These are phyloP conservation scores for Typhlichthys subterraneus DNA, from an alignment of 2,797 vertebrate species.

Conservation along the genomic window DNA sequence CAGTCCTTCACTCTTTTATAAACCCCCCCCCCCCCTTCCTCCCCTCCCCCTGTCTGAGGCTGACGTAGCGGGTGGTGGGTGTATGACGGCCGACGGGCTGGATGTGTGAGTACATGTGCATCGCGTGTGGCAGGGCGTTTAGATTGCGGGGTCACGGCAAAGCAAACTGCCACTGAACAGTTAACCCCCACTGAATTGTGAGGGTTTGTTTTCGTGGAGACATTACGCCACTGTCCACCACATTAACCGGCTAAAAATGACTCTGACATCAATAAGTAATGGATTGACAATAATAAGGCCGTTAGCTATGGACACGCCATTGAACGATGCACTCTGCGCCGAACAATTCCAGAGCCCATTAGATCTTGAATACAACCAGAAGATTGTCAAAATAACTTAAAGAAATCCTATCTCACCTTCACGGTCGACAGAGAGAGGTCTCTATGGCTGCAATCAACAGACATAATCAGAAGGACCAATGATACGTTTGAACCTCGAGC, in stretches of 20 bases:
- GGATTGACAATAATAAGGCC: background rate
- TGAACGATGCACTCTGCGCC: background rate
- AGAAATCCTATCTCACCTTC: constrained; percentile 8
- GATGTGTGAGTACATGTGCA: constrained; percentile 48
- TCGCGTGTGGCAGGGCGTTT: constrained; percentile 32
- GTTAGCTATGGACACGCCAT: background rate
- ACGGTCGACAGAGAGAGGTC: background rate
- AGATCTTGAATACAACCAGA: background rate
- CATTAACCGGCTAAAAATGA: constrained; percentile 53
- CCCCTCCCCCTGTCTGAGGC: constrained; percentile 67
- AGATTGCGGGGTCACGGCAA: constrained; percentile 61
- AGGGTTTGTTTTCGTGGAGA: constrained; percentile 28
- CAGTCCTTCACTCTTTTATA: constrained; percentile 85
- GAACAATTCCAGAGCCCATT: constrained; percentile 24
- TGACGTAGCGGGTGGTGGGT: constrained; percentile 83
- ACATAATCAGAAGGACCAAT: background rate
- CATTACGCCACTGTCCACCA: constrained; percentile 20
- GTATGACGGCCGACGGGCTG: constrained; percentile 62
- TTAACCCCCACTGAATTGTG: constrained; percentile 63
- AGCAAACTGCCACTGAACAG: constrained; percentile 69
- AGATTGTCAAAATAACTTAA: background rate
- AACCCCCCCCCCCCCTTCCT: constrained; percentile 53
- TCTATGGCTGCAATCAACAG: constrained; percentile 2
- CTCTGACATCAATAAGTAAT: constrained; percentile 43
- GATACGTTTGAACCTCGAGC: background rate